phyloP scores from a whole-genome alignment of 2,113 vertebrate species.

The Spheniscus mendiculus region DNA sequence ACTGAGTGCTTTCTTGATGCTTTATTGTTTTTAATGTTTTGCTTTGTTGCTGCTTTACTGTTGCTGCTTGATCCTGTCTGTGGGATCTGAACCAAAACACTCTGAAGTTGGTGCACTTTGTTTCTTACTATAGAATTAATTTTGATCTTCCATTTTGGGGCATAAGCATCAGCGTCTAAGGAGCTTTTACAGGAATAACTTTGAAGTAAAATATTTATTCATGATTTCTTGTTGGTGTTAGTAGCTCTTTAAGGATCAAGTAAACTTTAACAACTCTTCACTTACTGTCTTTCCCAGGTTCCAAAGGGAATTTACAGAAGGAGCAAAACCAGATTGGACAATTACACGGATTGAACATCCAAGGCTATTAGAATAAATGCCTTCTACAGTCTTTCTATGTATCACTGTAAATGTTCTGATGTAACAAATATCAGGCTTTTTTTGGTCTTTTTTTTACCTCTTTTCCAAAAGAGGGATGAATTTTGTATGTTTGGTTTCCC shows the following conservation, averaged over 20 bases:
- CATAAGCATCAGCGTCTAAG: background rate
- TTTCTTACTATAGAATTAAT: background rate
- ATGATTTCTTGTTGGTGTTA: background rate
- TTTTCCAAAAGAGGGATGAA: background rate
- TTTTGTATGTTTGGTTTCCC: slow-evolving; percentile 51
- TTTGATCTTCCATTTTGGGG: background rate
- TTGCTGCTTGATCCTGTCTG: background rate
- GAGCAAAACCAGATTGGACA: slow-evolving; percentile 90
- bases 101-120: background rate
- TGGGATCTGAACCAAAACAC: background rate
- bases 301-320: slow-evolving; percentile 93
- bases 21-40: too few species aligned
- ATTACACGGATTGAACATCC: slow-evolving; percentile 92
- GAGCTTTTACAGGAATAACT: background rate
- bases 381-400: slow-evolving; percentile 20
- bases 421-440: background rate
- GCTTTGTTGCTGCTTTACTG: background rate
- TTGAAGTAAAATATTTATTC: background rate
- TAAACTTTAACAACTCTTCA: background rate
- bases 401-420: slow-evolving; percentile 33
- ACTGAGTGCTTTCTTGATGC: background rate
- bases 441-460: background rate
- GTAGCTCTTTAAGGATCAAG: background rate
- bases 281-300: slow-evolving; percentile 77
- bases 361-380: slow-evolving; percentile 84